phyloP scores from a whole-genome alignment of 2,113 vertebrate species.

The Chloebia gouldiae region DNA sequence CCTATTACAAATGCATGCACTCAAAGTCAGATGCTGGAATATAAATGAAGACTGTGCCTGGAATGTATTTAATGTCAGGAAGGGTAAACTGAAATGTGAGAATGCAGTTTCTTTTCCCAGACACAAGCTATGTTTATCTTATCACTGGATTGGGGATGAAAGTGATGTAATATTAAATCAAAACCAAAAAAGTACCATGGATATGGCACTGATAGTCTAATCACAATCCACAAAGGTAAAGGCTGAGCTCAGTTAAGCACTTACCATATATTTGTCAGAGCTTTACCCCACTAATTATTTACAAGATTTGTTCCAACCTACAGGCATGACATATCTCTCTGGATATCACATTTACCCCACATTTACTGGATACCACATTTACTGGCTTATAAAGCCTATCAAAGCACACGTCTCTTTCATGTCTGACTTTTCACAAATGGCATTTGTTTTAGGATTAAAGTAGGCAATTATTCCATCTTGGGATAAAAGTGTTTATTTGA shows the following conservation, averaged over 20 bases:
- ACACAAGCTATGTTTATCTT: neutral
- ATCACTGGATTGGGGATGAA: neutral
- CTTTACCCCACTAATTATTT: neutral
- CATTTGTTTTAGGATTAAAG: constrained; percentile 32
- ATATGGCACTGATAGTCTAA: neutral
- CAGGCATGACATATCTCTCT: neutral
- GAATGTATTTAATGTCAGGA: neutral
- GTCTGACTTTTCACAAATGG: constrained; percentile 15
- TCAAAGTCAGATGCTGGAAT: constrained; percentile 3
- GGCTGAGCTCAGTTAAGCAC: neutral
- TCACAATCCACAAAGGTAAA: neutral
- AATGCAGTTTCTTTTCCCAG: neutral
- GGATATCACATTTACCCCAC: neutral
- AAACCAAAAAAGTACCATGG: neutral
- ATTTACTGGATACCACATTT: neutral
- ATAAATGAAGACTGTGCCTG: neutral
- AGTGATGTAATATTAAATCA: neutral
- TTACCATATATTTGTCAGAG: neutral
- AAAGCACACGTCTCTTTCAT: neutral
- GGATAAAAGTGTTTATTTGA: constrained; percentile 36
- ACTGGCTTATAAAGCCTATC: neutral
- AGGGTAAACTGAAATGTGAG: neutral
- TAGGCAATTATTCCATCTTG: constrained; percentile 18
- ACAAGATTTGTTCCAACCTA: neutral
- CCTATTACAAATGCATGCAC: constrained; percentile 10